Evolutionary conservation across 1,140 invertebrate genomes (phyloP).

Genomic region (Cyclargus thomasi): DNA sequence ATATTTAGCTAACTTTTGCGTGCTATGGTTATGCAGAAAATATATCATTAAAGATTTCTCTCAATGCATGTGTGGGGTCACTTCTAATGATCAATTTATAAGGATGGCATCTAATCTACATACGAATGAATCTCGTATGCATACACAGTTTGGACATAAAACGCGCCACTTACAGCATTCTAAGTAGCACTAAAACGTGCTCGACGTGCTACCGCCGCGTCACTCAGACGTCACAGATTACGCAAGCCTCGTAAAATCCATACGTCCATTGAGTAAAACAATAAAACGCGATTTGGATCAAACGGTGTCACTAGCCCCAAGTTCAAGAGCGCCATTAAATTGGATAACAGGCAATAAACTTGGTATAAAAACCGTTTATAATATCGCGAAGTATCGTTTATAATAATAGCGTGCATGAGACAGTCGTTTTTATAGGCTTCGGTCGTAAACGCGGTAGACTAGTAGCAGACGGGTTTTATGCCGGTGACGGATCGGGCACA

Average conservation of each 20-base stretch:
- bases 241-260: constrained; percentile 65
- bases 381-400: constrained; percentile 63
- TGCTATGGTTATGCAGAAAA: too few relatives aligned
- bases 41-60: too few relatives aligned
- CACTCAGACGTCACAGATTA: constrained; percentile 58
- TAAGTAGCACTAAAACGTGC: constrained; percentile 40
- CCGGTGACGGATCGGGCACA: constrained; percentile 49
- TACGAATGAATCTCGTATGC: not conserved
- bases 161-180: constrained; percentile 43
- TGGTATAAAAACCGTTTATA: constrained; percentile 65
- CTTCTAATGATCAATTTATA: too few relatives aligned
- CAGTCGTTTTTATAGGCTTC: constrained; percentile 66
- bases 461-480: constrained; percentile 66
- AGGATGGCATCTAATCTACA: too few relatives aligned
- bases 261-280: constrained; percentile 66
- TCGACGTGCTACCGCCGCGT: constrained; percentile 46
- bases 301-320: constrained; percentile 69
- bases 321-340: constrained; percentile 71
- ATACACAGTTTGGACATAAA: not conserved
- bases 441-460: constrained; percentile 67
- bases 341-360: constrained; percentile 65
- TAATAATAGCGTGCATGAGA: constrained; percentile 58
- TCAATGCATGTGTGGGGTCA: too few relatives aligned
- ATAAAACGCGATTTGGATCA: constrained; percentile 71
- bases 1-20: too few relatives aligned